Conservation (phyloP, 2,888 invertebrate species). For the Lasioglossum leucozonium region DNA sequence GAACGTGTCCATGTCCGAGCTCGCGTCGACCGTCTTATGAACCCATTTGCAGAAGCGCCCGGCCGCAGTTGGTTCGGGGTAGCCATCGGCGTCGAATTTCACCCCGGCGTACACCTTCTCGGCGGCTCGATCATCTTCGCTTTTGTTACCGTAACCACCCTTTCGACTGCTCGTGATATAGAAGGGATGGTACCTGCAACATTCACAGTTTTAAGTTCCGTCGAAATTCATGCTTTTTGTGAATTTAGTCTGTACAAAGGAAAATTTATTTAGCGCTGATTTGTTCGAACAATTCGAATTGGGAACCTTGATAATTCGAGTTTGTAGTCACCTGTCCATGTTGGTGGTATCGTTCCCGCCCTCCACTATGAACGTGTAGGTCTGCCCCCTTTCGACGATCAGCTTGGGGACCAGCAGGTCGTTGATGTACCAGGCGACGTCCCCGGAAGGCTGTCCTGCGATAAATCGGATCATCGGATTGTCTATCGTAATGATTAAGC, state of each 20-base stretch:
- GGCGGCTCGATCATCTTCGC: constrained; percentile 88
- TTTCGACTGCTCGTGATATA: constrained; percentile 95
- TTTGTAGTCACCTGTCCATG: constrained; percentile 88
- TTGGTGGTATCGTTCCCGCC: constrained; percentile 93
- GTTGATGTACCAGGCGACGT: constrained; percentile 97
- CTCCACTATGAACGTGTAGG: constrained; percentile 94
- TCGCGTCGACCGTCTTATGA: constrained; percentile 91
- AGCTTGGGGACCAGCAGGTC: constrained; percentile 95
- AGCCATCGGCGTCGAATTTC: constrained; percentile 90
- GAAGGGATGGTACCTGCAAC: constrained; percentile 92
- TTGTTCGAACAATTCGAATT: neutral
- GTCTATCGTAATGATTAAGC: neutral
- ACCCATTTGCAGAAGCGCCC: constrained; percentile 96
- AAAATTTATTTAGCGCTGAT: neutral
- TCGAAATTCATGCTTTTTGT: neutral
- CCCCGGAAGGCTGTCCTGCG: constrained; percentile 91
- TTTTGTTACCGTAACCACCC: constrained; percentile 94
- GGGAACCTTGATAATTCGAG: constrained; percentile 17
- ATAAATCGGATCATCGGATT: neutral
- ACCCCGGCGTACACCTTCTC: constrained; percentile 94
- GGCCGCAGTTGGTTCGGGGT: constrained; percentile 92
- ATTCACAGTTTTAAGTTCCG: neutral
- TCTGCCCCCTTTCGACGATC: constrained; percentile 93
- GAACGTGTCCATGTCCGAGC: constrained; percentile 90
- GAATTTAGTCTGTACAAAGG: too few species aligned